These are phyloP conservation scores for Pungitius pungitius DNA, from an alignment of 2,113 vertebrate species.

Conservation along the genomic window DNA sequence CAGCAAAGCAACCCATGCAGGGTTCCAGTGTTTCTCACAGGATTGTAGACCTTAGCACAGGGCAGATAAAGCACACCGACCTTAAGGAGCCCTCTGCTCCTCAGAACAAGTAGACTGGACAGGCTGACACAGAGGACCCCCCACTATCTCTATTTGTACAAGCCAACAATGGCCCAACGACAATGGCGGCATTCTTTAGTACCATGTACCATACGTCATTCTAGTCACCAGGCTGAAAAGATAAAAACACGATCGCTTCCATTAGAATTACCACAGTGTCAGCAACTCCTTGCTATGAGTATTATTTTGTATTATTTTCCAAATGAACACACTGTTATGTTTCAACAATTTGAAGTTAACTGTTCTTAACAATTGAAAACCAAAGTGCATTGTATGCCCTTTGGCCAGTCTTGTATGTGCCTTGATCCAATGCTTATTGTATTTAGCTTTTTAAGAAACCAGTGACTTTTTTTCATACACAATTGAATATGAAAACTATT, in stretches of 20 bases:
- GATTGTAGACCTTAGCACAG: constrained; percentile 76
- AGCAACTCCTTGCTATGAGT: constrained; percentile 81
- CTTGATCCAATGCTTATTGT: constrained; percentile 99
- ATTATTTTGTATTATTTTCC: constrained; percentile 81
- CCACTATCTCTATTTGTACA: constrained; percentile 70
- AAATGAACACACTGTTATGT: constrained; percentile 86
- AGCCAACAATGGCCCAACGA: constrained; percentile 71
- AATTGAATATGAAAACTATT: constrained; percentile 95
- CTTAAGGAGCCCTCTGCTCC: constrained; percentile 61
- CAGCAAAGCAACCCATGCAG: constrained; percentile 60
- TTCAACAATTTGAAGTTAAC: constrained; percentile 90
- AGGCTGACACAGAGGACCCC: constrained; percentile 70
- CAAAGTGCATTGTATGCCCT: constrained; percentile 99
- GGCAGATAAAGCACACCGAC: constrained; percentile 81
- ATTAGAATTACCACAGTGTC: constrained; percentile 79
- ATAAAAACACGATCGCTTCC: constrained; percentile 83
- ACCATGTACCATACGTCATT: constrained; percentile 78
- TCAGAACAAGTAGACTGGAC: constrained; percentile 69
- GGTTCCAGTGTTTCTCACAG: constrained; percentile 63
- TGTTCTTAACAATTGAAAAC: constrained; percentile 94
- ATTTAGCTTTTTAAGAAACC: constrained; percentile 96
- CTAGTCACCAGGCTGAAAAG: constrained; percentile 72
- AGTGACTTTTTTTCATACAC: constrained; percentile 97
- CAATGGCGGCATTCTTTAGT: constrained; percentile 78
- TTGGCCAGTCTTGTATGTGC: constrained; percentile 99